A percentile compares a stretch with the other conserved stretches of the same genome.
Evolutionary conservation across 2,113 vertebrate genomes (phyloP).

Genomic region (Lepus europaeus): DNA sequence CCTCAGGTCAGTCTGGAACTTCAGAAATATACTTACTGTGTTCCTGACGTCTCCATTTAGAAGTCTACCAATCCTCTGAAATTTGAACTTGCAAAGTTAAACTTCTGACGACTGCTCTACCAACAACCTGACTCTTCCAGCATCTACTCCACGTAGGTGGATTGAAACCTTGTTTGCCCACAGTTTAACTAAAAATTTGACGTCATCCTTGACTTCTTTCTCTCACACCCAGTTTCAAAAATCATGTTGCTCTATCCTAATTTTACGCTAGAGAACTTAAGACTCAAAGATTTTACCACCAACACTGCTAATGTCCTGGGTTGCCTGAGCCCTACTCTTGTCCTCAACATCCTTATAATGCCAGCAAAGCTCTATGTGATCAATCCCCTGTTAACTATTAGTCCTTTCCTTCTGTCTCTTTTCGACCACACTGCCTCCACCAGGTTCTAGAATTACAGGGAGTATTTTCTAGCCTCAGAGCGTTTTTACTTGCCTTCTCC

Average conservation of each 20-base stretch:
- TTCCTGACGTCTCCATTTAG: not conserved
- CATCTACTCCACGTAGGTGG: not conserved
- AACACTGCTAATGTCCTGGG: not conserved
- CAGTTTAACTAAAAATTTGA: not conserved
- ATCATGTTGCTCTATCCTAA: not conserved
- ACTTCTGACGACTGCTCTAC: not conserved
- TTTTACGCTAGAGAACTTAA: not conserved
- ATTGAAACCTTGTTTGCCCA: not conserved
- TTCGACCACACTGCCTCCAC: not conserved
- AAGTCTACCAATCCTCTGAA: not conserved
- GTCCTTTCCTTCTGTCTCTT: not conserved
- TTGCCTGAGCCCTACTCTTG: not conserved
- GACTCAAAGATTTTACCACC: not conserved
- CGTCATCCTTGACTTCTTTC: not conserved
- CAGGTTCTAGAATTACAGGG: not conserved
- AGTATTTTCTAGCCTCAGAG: no score
- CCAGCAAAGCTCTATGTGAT: not conserved
- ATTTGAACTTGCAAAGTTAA: not conserved
- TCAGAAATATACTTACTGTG: not conserved
- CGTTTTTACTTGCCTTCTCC: not conserved
- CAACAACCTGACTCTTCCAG: not conserved
- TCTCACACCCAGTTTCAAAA: not conserved
- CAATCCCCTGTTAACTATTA: not conserved
- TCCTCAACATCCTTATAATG: not conserved
- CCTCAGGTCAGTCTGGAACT: not conserved